These are phyloP conservation scores for Halcyon badia DNA, from an alignment of 2,797 vertebrate species.

Conservation along the genomic window DNA sequence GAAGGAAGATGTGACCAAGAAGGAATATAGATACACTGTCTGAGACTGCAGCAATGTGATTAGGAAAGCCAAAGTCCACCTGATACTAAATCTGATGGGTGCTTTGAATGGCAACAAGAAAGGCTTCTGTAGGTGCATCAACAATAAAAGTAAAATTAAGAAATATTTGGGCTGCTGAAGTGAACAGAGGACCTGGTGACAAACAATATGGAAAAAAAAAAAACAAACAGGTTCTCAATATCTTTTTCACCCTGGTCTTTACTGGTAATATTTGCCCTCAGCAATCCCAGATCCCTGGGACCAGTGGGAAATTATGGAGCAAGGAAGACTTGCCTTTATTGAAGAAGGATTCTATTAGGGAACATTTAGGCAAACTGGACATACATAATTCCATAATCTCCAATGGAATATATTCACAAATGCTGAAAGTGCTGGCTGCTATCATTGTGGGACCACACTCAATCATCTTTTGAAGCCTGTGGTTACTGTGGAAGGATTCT, in stretches of 20 bases:
- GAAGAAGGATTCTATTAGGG: background rate
- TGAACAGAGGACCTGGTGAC: background rate
- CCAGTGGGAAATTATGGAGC: background rate
- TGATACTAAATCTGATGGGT: background rate
- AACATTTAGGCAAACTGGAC: background rate
- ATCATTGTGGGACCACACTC: background rate
- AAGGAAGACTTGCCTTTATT: background rate
- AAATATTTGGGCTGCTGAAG: background rate
- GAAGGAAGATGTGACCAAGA: background rate
- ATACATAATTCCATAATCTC: background rate
- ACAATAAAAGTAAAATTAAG: background rate
- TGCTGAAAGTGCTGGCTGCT: background rate
- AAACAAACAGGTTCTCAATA: background rate
- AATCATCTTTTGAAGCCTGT: background rate
- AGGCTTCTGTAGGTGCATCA: background rate
- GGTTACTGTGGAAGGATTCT: background rate
- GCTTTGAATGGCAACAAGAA: background rate
- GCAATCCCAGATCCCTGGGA: background rate
- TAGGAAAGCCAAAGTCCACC: background rate
- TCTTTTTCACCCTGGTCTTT: background rate
- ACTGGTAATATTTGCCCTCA: background rate
- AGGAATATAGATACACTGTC: background rate
- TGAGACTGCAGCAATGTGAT: background rate
- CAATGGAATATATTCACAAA: accelerated
- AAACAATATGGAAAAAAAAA: background rate